Percentiles rank a stretch among this genome's conserved stretches.
phyloP scores from a whole-genome alignment of 1,140 invertebrate genomes.

The Conopomorpha cramerella region DNA sequence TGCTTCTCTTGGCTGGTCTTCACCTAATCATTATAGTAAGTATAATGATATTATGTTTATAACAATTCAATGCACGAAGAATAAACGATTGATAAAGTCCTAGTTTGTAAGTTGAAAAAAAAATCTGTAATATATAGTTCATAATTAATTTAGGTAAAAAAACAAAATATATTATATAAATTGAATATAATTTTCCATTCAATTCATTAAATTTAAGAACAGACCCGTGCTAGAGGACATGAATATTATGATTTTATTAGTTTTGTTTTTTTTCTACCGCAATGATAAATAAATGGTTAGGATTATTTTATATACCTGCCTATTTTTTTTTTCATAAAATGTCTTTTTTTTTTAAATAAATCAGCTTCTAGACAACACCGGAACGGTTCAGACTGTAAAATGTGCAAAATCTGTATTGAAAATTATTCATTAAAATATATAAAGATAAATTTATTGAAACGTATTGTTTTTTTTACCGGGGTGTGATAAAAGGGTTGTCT shows the following conservation, averaged over 20 bases:
- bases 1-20: too few relatives aligned
- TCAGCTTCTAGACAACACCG: conserved; percentile 15
- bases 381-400: conserved; percentile 36
- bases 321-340: background rate
- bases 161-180: conserved; percentile 58
- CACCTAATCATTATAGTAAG: background rate
- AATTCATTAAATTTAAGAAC: conserved; percentile 33
- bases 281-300: background rate
- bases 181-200: conserved; percentile 60
- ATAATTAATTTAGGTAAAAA: conserved; percentile 57
- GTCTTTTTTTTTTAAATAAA: background rate
- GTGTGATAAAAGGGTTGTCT: too few relatives aligned
- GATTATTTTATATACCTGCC: background rate
- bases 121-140: conserved; percentile 57
- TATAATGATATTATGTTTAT: conserved; percentile 9
- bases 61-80: conserved; percentile 26
- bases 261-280: too few relatives aligned
- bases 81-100: conserved; percentile 53
- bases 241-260: too few relatives aligned
- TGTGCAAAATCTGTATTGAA: conserved; percentile 49
- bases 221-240: too few relatives aligned
- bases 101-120: conserved; percentile 48
- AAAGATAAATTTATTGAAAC: conserved; percentile 58
- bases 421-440: conserved; percentile 58
- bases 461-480: too few relatives aligned